Evolutionary conservation across 2,113 vertebrate genomes (phyloP).

Genomic region (Actenoides lindsayi): DNA sequence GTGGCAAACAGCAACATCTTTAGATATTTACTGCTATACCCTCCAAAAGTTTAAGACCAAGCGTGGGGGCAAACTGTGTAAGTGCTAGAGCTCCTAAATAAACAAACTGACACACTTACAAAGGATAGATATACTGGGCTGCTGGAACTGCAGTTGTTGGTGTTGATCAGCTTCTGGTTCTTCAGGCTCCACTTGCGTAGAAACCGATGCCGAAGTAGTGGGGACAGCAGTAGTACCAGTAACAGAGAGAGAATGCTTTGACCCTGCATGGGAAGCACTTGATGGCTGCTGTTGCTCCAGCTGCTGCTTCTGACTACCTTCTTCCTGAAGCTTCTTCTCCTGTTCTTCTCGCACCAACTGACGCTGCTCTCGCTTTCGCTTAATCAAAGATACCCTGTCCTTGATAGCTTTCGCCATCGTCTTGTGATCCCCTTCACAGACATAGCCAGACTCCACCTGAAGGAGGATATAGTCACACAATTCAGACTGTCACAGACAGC

Average conservation of each 20-base stretch:
- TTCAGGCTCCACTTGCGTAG: slow-evolving; percentile 87
- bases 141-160: slow-evolving; percentile 89
- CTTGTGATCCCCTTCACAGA: slow-evolving; percentile 98
- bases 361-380: slow-evolving; percentile 93
- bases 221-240: slow-evolving; percentile 55
- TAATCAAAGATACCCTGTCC: slow-evolving; percentile 96
- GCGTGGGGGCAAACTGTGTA: neutral
- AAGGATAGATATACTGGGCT: slow-evolving; percentile 80
- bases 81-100: neutral
- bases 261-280: slow-evolving; percentile 70
- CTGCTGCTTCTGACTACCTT: slow-evolving; percentile 79
- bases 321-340: slow-evolving; percentile 89
- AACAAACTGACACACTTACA: slow-evolving; percentile 79
- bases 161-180: slow-evolving; percentile 90
- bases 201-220: slow-evolving; percentile 72
- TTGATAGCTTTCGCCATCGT: slow-evolving; percentile 99
- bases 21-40: neutral
- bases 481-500: slow-evolving; percentile 18
- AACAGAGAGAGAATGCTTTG: slow-evolving; percentile 65
- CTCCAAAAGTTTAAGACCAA: neutral
- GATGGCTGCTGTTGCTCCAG: slow-evolving; percentile 74
- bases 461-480: slow-evolving; percentile 32
- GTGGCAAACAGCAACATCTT: neutral
- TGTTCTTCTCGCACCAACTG: slow-evolving; percentile 92
- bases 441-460: slow-evolving; percentile 97